These are phyloP conservation scores for Geopemphigus sp. DNA, from an alignment of 1,140 invertebrate species.

Conservation along the genomic window DNA sequence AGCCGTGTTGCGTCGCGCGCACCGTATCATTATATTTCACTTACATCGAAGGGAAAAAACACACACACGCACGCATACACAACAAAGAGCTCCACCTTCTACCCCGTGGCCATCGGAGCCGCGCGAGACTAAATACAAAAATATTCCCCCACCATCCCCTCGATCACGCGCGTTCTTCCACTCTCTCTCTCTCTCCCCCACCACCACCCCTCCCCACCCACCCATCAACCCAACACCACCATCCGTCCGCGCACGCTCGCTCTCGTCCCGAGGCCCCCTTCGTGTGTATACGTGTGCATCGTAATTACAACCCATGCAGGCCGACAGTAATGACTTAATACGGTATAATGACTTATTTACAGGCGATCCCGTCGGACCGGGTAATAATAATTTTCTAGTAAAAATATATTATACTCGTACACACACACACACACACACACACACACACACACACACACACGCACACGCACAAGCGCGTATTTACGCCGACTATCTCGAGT, in stretches of 20 bases:
- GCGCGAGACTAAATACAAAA: neutral
- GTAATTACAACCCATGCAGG: slow-evolving; percentile 43
- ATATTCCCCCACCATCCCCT: too few species aligned
- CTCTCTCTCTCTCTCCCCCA: neutral
- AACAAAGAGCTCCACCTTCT: slow-evolving; percentile 44
- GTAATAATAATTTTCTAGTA: slow-evolving; percentile 46
- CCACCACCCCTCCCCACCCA: too few species aligned
- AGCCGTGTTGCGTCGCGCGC: neutral
- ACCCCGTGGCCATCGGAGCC: slow-evolving; percentile 30
- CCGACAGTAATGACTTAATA: slow-evolving; percentile 50
- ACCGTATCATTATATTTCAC: slow-evolving; percentile 49
- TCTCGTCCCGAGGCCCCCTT: slow-evolving; percentile 13
- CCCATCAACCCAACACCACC: too few species aligned
- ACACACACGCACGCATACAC: neutral
- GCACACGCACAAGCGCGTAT: neutral
- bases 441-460: neutral
- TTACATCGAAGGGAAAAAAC: slow-evolving; percentile 24
- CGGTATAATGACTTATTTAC: slow-evolving; percentile 49
- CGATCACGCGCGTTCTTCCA: neutral
- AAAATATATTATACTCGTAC: slow-evolving; percentile 6
- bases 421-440: neutral
- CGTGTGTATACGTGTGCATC: slow-evolving; percentile 37
- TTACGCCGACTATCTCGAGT: neutral
- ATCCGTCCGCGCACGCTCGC: neutral
- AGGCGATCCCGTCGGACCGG: slow-evolving; percentile 38